Evolutionary conservation across 2,113 vertebrate species (phyloP).

Genomic region (Excalfactoria chinensis): DNA sequence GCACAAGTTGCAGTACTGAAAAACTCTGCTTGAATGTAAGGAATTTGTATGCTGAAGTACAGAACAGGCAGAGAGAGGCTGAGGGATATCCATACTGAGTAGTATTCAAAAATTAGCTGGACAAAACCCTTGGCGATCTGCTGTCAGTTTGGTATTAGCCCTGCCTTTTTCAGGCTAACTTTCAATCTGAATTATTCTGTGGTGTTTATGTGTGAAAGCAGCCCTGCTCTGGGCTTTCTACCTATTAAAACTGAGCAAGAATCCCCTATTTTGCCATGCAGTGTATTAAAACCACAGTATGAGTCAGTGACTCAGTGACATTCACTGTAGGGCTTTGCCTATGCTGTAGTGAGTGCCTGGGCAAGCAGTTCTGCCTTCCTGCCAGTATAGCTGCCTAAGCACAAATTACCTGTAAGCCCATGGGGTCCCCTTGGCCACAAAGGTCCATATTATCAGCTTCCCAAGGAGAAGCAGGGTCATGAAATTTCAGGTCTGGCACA

Average conservation of each 20-base stretch:
- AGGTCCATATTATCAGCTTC: neutral
- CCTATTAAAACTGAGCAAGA: neutral
- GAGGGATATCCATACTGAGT: neutral
- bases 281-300: neutral
- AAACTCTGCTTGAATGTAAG: neutral
- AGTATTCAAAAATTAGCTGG: neutral
- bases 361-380: neutral
- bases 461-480: neutral
- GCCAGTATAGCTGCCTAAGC: neutral
- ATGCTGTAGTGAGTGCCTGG: neutral
- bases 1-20: neutral
- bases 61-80: neutral
- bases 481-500: neutral
- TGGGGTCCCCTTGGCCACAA: neutral
- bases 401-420: too few relatives aligned
- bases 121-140: neutral
- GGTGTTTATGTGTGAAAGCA: neutral
- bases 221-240: neutral
- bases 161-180: neutral
- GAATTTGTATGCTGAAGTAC: neutral
- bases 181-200: neutral
- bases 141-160: neutral
- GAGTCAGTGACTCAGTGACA: neutral
- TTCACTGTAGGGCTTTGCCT: neutral
- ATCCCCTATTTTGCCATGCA: rapidly evolving